These are phyloP conservation scores for Leuciscus idus DNA, from an alignment of 2,113 vertebrate genomes.

Conservation along the genomic window DNA sequence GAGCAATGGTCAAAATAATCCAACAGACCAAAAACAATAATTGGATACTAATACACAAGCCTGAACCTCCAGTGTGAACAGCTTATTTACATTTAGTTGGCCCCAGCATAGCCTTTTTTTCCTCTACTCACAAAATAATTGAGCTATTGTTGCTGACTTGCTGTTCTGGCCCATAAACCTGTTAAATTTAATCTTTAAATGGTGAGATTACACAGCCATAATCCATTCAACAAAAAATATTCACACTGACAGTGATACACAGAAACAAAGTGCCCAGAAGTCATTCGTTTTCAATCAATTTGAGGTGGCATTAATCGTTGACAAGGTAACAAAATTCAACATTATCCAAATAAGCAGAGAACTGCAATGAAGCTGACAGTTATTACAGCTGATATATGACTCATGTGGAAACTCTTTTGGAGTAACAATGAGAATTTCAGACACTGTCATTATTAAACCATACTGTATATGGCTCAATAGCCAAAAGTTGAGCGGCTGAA, in stretches of 20 bases:
- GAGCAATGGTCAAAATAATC: neutral
- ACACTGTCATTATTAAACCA: neutral
- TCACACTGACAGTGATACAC: neutral
- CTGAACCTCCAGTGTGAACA: neutral
- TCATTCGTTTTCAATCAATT: neutral
- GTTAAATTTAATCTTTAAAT: neutral
- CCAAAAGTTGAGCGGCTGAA: neutral
- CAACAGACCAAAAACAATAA: neutral
- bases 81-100: slow-evolving; percentile 14
- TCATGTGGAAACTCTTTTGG: neutral
- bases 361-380: neutral
- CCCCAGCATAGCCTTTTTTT: neutral
- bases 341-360: neutral
- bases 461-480: neutral
- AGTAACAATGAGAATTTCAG: slow-evolving; percentile 3
- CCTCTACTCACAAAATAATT: slow-evolving; percentile 1
- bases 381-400: neutral
- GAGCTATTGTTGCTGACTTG: slow-evolving; percentile 16
- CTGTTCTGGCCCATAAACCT: neutral
- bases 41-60: neutral
- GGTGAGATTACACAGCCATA: neutral
- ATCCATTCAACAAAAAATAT: neutral
- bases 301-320: neutral
- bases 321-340: neutral
- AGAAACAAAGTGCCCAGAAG: neutral